phyloP scores from a whole-genome alignment of 2,797 vertebrate species.

The Notolabrus celidotus region DNA sequence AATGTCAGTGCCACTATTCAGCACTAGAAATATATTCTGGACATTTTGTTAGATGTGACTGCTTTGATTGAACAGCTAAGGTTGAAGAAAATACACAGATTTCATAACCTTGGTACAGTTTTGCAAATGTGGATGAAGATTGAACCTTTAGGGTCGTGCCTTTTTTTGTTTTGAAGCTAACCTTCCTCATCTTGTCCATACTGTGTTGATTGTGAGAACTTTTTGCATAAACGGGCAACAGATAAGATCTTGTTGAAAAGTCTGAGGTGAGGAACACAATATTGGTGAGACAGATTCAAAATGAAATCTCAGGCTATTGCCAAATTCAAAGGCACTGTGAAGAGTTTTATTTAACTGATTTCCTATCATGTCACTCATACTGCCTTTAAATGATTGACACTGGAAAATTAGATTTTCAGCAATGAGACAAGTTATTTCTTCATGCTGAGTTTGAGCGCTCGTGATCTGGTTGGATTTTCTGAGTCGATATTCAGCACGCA shows the following conservation, averaged over 20 bases:
- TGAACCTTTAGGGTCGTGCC: neutral
- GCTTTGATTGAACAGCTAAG: neutral
- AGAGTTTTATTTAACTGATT: no score
- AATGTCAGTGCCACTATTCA: constrained; percentile 14
- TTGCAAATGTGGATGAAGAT: neutral
- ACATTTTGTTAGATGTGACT: neutral
- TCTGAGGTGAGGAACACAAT: neutral
- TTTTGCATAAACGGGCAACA: neutral
- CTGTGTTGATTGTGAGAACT: neutral
- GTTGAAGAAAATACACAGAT: no score
- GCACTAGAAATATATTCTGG: neutral
- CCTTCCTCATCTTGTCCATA: neutral
- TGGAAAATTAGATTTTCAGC: no score
- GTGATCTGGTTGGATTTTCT: no score
- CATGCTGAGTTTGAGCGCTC: no score
- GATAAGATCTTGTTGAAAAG: neutral
- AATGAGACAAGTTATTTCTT: no score
- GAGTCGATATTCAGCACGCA: no score
- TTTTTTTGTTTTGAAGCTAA: neutral
- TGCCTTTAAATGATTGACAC: no score
- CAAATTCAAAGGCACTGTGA: no score
- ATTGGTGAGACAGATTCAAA: neutral
- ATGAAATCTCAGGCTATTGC: neutral
- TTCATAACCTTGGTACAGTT: neutral
- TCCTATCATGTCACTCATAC: no score